These are phyloP conservation scores for Netelia inedita DNA, from an alignment of 2,888 invertebrate genomes.

Conservation along the genomic window DNA sequence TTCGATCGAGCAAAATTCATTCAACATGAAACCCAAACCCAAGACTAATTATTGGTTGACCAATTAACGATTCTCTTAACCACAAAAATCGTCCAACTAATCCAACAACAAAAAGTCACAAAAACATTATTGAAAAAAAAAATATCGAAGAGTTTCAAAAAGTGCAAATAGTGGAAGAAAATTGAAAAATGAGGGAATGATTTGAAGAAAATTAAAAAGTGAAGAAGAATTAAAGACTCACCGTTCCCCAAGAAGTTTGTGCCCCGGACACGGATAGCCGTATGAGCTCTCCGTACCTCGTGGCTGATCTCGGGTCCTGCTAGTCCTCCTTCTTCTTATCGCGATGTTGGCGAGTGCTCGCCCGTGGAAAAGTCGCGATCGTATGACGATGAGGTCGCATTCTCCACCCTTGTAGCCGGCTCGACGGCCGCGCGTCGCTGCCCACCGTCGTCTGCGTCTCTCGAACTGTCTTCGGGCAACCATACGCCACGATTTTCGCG, in stretches of 20 bases:
- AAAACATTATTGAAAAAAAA: too few relatives aligned
- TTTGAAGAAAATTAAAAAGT: not conserved
- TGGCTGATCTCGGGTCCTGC: slow-evolving; percentile 66
- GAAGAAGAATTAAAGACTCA: slow-evolving; percentile 58
- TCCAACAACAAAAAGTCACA: too few relatives aligned
- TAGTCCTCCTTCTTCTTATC: slow-evolving; percentile 73
- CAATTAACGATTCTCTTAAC: too few relatives aligned
- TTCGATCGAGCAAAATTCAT: too few relatives aligned
- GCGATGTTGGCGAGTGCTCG: slow-evolving; percentile 76
- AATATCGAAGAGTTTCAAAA: too few relatives aligned
- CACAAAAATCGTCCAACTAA: too few relatives aligned
- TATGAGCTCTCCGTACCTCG: slow-evolving; percentile 68
- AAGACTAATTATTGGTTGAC: too few relatives aligned
- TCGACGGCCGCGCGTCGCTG: slow-evolving; percentile 80
- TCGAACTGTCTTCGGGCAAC: slow-evolving; percentile 78
- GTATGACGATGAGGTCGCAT: slow-evolving; percentile 80
- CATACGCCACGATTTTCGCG: slow-evolving; percentile 80
- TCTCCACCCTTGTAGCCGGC: slow-evolving; percentile 79
- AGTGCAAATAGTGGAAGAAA: not conserved
- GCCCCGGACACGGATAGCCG: slow-evolving; percentile 55
- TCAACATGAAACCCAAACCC: too few relatives aligned
- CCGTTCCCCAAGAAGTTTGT: slow-evolving; percentile 58
- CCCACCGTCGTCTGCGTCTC: slow-evolving; percentile 80
- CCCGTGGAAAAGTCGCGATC: slow-evolving; percentile 80
- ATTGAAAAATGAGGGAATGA: not conserved